phyloP scores from a whole-genome alignment of 2,797 vertebrate genomes.

The Loriculus beryllinus region DNA sequence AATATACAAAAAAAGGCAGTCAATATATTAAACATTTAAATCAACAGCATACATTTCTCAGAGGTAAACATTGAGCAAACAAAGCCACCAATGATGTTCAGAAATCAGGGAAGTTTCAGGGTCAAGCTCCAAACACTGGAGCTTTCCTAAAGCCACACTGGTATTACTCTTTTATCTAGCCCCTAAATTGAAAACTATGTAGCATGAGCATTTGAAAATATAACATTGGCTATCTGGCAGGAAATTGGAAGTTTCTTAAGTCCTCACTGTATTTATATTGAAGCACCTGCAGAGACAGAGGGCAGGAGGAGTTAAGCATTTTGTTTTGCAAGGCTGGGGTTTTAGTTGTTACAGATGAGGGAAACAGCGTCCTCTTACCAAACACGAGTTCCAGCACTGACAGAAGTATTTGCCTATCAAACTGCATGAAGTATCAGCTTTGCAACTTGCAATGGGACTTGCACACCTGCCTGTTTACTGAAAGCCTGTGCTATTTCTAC shows the following conservation, averaged over 20 bases:
- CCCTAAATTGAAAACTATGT: slow-evolving; percentile 34
- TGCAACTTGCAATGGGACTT: neutral
- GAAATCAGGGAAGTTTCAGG: slow-evolving; percentile 41
- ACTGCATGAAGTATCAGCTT: neutral
- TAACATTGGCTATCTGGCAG: neutral
- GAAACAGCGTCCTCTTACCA: neutral
- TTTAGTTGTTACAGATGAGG: neutral
- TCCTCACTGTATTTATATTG: neutral
- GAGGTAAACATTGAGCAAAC: slow-evolving; percentile 63
- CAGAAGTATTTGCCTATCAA: neutral
- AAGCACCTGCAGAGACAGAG: slow-evolving; percentile 24
- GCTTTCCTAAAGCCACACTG: slow-evolving; percentile 42
- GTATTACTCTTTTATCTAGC: slow-evolving; percentile 31
- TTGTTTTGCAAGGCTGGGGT: neutral
- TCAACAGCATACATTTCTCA: slow-evolving; percentile 54
- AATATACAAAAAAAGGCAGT: slow-evolving; percentile 71
- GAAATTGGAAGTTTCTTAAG: neutral
- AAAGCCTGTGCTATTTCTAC: slow-evolving; percentile 12
- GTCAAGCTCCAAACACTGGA: slow-evolving; percentile 55
- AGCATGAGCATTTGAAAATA: slow-evolving; percentile 15
- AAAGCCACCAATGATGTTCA: slow-evolving; percentile 42
- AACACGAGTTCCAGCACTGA: neutral
- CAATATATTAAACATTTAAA: slow-evolving; percentile 72
- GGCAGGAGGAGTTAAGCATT: slow-evolving; percentile 28
- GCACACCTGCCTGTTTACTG: neutral